Evolutionary conservation across 2,113 vertebrate genomes (phyloP).

Genomic region (Strix aluco): DNA sequence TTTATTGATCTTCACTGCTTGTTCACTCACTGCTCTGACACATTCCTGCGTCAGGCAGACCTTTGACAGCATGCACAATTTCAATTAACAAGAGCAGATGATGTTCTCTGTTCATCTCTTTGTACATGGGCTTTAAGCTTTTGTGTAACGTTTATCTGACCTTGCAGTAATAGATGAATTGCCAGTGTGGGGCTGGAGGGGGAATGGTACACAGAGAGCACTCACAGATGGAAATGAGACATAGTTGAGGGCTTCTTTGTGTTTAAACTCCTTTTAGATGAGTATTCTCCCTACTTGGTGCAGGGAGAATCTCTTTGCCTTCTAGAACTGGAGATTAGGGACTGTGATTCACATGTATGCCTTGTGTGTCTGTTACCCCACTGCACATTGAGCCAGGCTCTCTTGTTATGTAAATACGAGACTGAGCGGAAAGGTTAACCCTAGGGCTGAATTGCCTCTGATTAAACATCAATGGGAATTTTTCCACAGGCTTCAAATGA

Average conservation of each 20-base stretch:
- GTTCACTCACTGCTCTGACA: background rate
- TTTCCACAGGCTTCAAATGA: background rate
- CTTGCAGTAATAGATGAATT: background rate
- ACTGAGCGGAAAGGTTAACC: background rate
- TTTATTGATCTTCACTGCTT: background rate
- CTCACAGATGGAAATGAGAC: background rate
- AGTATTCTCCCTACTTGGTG: background rate
- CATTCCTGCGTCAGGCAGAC: background rate
- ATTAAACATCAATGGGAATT: conserved; percentile 45
- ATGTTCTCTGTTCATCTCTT: background rate
- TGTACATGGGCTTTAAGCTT: background rate
- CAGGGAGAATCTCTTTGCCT: background rate
- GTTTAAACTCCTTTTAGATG: background rate
- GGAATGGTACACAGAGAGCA: background rate
- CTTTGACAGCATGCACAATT: background rate
- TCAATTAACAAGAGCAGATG: background rate
- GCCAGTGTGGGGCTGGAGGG: background rate
- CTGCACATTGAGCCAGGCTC: background rate
- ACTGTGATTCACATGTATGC: background rate
- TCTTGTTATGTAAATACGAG: background rate
- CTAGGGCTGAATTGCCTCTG: conserved; percentile 5
- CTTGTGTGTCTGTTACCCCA: background rate
- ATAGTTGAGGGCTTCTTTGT: background rate
- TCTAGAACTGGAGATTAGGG: background rate
- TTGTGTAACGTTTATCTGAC: background rate